A percentile compares a stretch with the other conserved stretches of the same genome.
Conservation (phyloP, 2,797 vertebrate species). For the Varecia variegata region DNA sequence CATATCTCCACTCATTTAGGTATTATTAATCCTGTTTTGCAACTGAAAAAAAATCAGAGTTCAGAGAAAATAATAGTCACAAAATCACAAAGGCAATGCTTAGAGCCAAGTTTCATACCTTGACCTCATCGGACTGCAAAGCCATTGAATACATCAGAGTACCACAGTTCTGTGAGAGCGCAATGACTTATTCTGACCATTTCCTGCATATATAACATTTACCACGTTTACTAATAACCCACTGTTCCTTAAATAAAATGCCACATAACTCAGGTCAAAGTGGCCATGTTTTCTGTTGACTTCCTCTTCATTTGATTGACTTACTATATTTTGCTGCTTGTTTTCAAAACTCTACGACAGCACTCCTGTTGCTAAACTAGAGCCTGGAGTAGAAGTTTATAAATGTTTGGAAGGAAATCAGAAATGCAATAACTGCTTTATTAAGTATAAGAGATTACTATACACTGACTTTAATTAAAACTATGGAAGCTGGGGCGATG, state of each 20-base stretch:
- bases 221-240: background rate
- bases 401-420: conserved; percentile 57
- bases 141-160: background rate
- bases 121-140: background rate
- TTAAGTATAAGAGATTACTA: conserved; percentile 55
- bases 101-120: background rate
- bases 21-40: background rate
- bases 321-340: background rate
- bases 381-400: conserved; percentile 37
- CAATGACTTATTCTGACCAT: background rate
- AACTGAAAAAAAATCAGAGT: background rate
- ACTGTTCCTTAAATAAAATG: background rate
- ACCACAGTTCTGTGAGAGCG: background rate
- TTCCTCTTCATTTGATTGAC: background rate
- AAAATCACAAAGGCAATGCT: background rate
- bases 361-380: background rate
- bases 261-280: background rate
- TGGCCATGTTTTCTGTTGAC: background rate
- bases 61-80: background rate
- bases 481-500: background rate
- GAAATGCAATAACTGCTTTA: conserved; percentile 63
- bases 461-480: conserved; percentile 67
- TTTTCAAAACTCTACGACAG: conserved; percentile 1
- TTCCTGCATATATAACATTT: background rate
- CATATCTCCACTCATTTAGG: background rate